Evolutionary conservation across 2,888 invertebrate species (phyloP), one percentile per base, ranked within the genome.

Genomic region (Chrysolina oricalcia): DNA sequence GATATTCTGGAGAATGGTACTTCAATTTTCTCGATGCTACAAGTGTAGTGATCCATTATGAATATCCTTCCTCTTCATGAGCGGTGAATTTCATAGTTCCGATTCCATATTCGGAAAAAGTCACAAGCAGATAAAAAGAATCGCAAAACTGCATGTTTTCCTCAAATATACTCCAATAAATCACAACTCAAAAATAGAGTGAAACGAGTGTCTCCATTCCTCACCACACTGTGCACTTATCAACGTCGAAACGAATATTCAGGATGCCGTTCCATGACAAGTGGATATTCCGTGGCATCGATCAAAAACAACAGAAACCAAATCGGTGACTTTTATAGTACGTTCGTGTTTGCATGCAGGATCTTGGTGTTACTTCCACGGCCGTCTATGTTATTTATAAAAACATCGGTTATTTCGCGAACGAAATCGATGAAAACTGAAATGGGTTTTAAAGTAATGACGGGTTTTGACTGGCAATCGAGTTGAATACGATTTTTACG

Each of bases 321-420:
- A 59, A 59, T 59, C 59, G 17, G 8, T 35, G 59, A 59, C 59
- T 59, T 59, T 56, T 56, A 56, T 56, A 23, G 59, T 27, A 35
- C 15, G 27, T 59, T 59, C 59, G 59, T 59, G 59, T 59, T 59
- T 59, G 59, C 59, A 59, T 59, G 59, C 59, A n/a, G n/a, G 27
- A 59, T 59, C 59, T 59, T 59, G 59, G 59, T 59, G 59, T 59
- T 59, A 59, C 35, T 59, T 35, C 59, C 59, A 59, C 59, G n/a
- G 35, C 59, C 35, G 27, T 27, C 59, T 35, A 59, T 35, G 59
- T 59, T 59, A 59, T 59, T 59, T 59, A 59, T 59, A 35, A 59
- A 59, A 59, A 23, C 59, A 35, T 59, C 59, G 59, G 27, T 59
- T 59, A 35, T 35, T 59, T 35, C 27, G 59, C n/a, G 59, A 56